A percentile compares a stretch with the other conserved stretches of the same genome.
phyloP scores from a whole-genome alignment of 2,113 vertebrate species.

The Vimba vimba region DNA sequence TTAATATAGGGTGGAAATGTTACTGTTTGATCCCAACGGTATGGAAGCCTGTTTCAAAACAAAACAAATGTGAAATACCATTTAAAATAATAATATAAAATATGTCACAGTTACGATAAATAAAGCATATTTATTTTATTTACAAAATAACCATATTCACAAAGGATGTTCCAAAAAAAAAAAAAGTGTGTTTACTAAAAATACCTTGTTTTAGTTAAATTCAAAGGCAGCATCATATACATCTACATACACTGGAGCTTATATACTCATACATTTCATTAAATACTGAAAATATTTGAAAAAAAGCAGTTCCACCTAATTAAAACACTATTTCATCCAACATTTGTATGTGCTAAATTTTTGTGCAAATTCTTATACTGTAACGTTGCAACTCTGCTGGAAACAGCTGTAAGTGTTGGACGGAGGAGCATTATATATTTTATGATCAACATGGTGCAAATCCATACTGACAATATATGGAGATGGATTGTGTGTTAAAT shows the following conservation, averaged over 20 bases:
- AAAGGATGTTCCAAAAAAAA: not conserved
- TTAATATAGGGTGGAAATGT: not conserved
- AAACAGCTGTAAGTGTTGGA: not conserved
- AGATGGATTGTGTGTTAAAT: not conserved
- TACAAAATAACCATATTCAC: not conserved
- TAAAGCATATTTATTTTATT: not conserved
- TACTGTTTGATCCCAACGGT: not conserved
- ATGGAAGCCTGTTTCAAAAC: not conserved
- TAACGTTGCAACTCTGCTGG: not conserved
- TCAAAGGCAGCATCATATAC: not conserved
- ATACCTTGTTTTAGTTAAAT: not conserved
- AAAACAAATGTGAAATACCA: not conserved
- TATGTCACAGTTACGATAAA: not conserved
- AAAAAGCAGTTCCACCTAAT: not conserved
- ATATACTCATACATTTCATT: not conserved
- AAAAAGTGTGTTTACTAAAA: not conserved
- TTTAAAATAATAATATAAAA: not conserved
- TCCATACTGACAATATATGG: not conserved
- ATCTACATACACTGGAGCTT: not conserved
- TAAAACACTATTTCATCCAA: not conserved
- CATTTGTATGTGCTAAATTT: not conserved
- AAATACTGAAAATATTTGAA: not conserved
- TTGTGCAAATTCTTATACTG: not conserved
- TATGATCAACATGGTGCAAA: not conserved
- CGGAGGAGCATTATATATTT: not conserved